Base-by-base conservation (phyloP, 2,797 vertebrate genomes). In the Harpagifer antarcticus region DNA sequence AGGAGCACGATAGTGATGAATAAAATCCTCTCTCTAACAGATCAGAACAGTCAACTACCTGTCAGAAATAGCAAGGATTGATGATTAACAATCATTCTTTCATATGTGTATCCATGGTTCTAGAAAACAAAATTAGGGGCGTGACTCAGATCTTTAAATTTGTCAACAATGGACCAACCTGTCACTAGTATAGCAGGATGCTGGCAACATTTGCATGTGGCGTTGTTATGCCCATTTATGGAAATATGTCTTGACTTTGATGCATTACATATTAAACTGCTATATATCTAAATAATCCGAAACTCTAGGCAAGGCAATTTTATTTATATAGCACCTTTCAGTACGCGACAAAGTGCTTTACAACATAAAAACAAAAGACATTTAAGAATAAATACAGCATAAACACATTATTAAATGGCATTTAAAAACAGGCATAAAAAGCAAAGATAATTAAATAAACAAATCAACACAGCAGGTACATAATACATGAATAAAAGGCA, bases 61-160 rank as follows among this genome's bases (percentile, higher is more conserved):
- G 50, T 69, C 31, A 64, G 17, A 64, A 81, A 68, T 64, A 76
- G 66, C 31, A 23, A 64, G 53, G n/a, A 20, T 59, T 42, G 33
- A 65, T 60, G 49, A 49, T 49, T 59, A 63, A 65, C 66, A 62
- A 75, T 73, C 68, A 20, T 56, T 11, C 7, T 48, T 49, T 60
- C 14, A 23, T 13, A 31, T 71, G 33, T 72, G 47, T 64, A 58
- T 50, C 79, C 9, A 70, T 5, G 40, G 55, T 48, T 56, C 16
- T 27, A 11, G 40, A 17, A 45, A 47, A 49, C 45, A 57, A 82
- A 65, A 9, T 37, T 42, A 53, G 42, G 47, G 81, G 33, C 15
- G 68, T 83, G 78, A 40, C 37, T 50, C n/a, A 55, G 19, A 27
- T 53, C 68, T 23, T 45, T 64, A 40, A 62, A 58, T 67, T 65